Evolutionary conservation across 2,797 vertebrate species (phyloP).

Genomic region (Lacerta agilis): DNA sequence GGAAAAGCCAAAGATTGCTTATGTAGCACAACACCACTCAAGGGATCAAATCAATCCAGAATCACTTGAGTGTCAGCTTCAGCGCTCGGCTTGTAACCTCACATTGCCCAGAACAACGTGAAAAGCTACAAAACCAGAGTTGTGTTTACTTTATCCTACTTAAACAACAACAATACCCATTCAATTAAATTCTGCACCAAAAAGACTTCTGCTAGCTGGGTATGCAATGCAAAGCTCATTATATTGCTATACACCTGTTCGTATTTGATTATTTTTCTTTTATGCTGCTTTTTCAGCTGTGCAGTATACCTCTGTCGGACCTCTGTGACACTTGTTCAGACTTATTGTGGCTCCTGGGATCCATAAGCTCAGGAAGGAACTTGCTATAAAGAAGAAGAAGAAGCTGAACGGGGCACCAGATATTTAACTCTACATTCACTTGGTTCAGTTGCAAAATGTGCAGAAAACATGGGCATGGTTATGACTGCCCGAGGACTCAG

Average conservation of each 20-base stretch:
- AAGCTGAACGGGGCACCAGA: background rate
- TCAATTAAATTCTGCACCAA: background rate
- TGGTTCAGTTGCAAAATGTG: no score
- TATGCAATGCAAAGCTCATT: background rate
- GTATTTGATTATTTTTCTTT: background rate
- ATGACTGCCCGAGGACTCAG: no score
- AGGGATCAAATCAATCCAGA: background rate
- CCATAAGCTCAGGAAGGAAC: background rate
- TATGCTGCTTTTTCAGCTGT: background rate
- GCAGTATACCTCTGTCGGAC: no score
- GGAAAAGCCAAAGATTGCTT: no score
- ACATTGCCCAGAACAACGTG: background rate
- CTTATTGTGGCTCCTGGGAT: background rate
- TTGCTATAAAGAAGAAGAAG: background rate
- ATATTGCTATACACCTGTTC: background rate
- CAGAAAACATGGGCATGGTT: no score
- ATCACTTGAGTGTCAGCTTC: conserved; percentile 45
- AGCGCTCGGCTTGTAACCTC: background rate
- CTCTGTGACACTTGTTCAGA: no score
- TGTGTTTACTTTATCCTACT: no score
- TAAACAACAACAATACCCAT: background rate
- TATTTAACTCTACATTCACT: background rate
- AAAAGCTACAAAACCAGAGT: background rate
- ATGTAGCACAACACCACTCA: no score
- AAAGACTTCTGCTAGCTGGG: background rate